phyloP scores from a whole-genome alignment of 2,888 invertebrate species.

The Ceraclea dissimilis region DNA sequence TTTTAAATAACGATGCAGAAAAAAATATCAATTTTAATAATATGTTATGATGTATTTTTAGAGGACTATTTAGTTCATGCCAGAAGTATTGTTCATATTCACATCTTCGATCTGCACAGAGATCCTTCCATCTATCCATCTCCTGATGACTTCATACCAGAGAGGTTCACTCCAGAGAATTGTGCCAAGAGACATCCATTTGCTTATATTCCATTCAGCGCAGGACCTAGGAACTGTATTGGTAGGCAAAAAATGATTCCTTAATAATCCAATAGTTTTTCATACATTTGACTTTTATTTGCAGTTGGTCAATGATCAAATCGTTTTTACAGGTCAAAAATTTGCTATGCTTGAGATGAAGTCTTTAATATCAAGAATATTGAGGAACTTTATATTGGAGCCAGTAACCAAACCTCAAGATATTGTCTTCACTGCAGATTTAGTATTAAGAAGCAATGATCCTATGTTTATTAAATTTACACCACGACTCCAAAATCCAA shows the following conservation, averaged over 20 bases:
- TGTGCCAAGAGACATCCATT: constrained; percentile 35
- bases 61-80: constrained; percentile 31
- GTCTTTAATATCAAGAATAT: constrained; percentile 41
- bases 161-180: constrained; percentile 42
- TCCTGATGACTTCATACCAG: constrained; percentile 41
- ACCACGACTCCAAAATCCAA: no score
- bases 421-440: constrained; percentile 34
- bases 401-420: constrained; percentile 42
- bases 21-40: not conserved
- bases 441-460: constrained; percentile 36
- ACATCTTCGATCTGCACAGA: constrained; percentile 36
- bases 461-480: constrained; percentile 28
- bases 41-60: constrained; percentile 19
- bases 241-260: constrained; percentile 30
- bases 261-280: not conserved
- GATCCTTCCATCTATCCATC: constrained; percentile 41
- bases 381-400: constrained; percentile 41
- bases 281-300: no score
- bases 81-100: constrained; percentile 29
- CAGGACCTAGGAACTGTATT: constrained; percentile 33
- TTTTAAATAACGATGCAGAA: not conserved
- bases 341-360: constrained; percentile 53
- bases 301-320: no score
- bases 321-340: constrained; percentile 42
- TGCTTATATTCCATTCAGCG: constrained; percentile 34